Evolutionary conservation across 1,140 invertebrate species (phyloP), one percentile per base, ranked within the genome.

Genomic region (Trichonephila clavata): DNA sequence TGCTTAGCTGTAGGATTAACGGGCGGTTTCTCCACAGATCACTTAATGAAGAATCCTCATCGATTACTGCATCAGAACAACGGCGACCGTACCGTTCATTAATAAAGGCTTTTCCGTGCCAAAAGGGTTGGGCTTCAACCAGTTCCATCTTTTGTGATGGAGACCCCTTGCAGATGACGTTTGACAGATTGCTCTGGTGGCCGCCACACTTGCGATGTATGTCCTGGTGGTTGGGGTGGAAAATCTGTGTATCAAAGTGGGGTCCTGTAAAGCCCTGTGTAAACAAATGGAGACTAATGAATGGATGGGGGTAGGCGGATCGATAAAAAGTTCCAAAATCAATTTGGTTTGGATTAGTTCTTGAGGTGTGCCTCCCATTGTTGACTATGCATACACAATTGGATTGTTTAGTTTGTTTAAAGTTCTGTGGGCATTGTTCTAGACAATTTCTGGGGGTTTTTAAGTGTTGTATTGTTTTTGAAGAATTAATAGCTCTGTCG

Each of bases 1-100:
- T 63, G 65, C 32, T 50, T 88, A 50, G 43, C 61, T 87, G 86
- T 21, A 60, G 86, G 86, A 88, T 88, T 88, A 88, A 88, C 86
- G n/a, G 63, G 61, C 24, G 57, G 83, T 86, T 57, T 86, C 39
- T 60, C 24, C 59, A 21, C 43, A 87, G 86, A 88, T 88, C 32
- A 60, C 86, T 88, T 88, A 88, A 88, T 88, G 86, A 88, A 91
- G 90, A 57, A 83, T 65, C 86, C n/a, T 59, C 81, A 84, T 84
- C 57, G 90, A 91, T 91, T 91, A 91, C 57, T 43, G 27, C 43
- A 3, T 20, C 8, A 71, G 68, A 32, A 60, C 68, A 32, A 24
- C 63, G 59, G 59, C 68, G 32, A 65, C 20, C 86, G 8, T n/a
- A 50, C 71, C 50, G 27, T 81, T 80, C 65, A 90, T 90, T 90